Base-by-base conservation (phyloP, 2,797 vertebrate genomes). In the Phalloptychus januarius region DNA sequence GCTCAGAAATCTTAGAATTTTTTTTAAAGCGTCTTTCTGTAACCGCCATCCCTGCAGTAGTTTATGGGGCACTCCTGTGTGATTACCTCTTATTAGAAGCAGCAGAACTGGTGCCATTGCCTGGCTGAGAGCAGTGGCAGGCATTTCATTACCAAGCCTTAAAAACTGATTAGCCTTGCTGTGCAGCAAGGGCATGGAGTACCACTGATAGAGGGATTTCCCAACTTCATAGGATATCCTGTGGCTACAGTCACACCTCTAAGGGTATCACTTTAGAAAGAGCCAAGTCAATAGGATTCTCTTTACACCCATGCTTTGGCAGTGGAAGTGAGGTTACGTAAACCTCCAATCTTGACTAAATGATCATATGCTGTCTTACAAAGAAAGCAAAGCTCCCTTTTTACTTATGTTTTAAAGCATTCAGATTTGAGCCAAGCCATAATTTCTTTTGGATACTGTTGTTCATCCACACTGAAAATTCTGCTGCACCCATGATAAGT, bases 161-260 rank as follows among this genome's bases (percentile, higher is more conserved):
- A 94, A 92, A 87, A 90, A 85, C 85, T 93, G 92, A 95, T 95
- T 94, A 93, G 89, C 74, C 86, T 86, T 93, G 93, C 94, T 92
- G 87, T 90, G 85, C 86, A 88, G 88, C 88, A 92, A 44, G 93
- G 92, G 94, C 40, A 88, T 92, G 90, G 92, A 92, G 88, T 79
- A 18, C 85, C 85, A 45, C 81, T 86, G 90, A 94, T 92, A 91
- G 92, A 93, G 93, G 93, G 93, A 93, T 94, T 95, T 95, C 93
- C 94, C 93, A 90, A 94, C 94, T 94, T 90, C 92, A 93, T 93
- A 95, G 94, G 94, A 94, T 94, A 94, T 95, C 94, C 95, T 95
- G 94, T 91, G 90, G 92, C 92, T 86, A 79, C 82, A 85, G 93
- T 93, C 93, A 92, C 93, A 91, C 94, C 94, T 93, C 89, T 85